Conservation (phyloP, 1,140 invertebrate species). For the Scaptomyza montana region DNA sequence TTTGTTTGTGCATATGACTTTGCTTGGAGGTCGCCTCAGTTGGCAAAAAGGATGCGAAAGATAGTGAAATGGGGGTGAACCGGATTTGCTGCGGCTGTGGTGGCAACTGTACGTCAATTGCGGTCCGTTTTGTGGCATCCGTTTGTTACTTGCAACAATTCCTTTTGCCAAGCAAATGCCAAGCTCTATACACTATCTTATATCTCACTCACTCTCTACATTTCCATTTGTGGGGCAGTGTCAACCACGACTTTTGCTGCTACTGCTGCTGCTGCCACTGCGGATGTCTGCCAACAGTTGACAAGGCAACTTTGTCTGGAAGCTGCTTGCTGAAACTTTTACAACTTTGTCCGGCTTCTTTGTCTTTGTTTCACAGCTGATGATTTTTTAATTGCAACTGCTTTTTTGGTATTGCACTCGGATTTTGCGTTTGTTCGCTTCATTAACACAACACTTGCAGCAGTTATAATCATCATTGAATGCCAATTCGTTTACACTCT, state of each 20-base stretch:
- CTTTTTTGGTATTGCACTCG: conserved; percentile 32
- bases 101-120: conserved; percentile 74
- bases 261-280: conserved; percentile 32
- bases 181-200: no score
- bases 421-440: conserved; percentile 50
- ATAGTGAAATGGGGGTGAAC: background rate
- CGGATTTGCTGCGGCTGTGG: conserved; percentile 15
- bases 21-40: conserved; percentile 68
- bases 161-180: conserved; percentile 43
- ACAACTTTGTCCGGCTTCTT: conserved; percentile 41
- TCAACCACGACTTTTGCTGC: background rate
- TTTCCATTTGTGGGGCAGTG: no score
- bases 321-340: conserved; percentile 52
- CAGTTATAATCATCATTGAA: conserved; percentile 36
- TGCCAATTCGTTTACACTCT: conserved; percentile 48
- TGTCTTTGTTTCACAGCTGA: conserved; percentile 57
- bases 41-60: background rate
- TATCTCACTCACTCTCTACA: conserved; percentile 6
- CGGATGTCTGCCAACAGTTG: conserved; percentile 57
- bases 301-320: conserved; percentile 47
- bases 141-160: conserved; percentile 80
- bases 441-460: conserved; percentile 52
- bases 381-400: conserved; percentile 76
- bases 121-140: conserved; percentile 77
- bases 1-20: conserved; percentile 74